Evolutionary conservation across 2,888 invertebrate species (phyloP).

Genomic region (Drosophila recens): DNA sequence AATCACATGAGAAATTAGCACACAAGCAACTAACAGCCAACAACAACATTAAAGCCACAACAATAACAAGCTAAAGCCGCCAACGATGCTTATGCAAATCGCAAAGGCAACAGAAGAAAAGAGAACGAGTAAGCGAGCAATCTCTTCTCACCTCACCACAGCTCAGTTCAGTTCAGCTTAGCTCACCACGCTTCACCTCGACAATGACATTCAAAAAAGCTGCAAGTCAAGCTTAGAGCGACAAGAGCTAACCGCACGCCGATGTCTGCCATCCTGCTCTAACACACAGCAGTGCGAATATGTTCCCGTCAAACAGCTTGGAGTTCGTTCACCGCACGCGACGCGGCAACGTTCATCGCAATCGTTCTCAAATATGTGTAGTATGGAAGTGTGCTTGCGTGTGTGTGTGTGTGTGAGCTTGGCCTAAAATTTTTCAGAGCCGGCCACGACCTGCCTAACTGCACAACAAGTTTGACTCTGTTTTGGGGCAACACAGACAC

Average conservation of each 20-base stretch:
- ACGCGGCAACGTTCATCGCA: conserved; percentile 34
- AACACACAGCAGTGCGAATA: conserved; percentile 34
- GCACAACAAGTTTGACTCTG: conserved; percentile 66
- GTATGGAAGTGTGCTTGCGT: background rate
- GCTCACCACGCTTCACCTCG: conserved; percentile 41
- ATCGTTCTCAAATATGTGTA: conserved; percentile 19
- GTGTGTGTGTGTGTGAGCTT: conserved; percentile 42
- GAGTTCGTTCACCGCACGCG: conserved; percentile 84
- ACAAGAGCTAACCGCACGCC: conserved; percentile 23
- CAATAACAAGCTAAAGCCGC: conserved; percentile 28
- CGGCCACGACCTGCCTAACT: conserved; percentile 75
- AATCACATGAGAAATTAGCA: conserved; percentile 76
- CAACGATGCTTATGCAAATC: conserved; percentile 70
- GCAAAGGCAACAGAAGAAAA: conserved; percentile 43
- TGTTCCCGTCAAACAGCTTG: conserved; percentile 85
- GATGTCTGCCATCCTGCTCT: conserved; percentile 18
- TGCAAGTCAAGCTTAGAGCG: conserved; percentile 69
- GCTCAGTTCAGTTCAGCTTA: background rate
- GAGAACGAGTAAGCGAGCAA: conserved; percentile 28
- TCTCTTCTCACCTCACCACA: background rate
- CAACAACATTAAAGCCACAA: conserved; percentile 9
- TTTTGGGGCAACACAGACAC: conserved; percentile 1
- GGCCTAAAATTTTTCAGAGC: conserved; percentile 70
- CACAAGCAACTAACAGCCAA: conserved; percentile 50
- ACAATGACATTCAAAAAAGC: conserved; percentile 81